These are phyloP conservation scores for Sarcophaga rosellei DNA, from an alignment of 2,888 invertebrate genomes.

Conservation along the genomic window DNA sequence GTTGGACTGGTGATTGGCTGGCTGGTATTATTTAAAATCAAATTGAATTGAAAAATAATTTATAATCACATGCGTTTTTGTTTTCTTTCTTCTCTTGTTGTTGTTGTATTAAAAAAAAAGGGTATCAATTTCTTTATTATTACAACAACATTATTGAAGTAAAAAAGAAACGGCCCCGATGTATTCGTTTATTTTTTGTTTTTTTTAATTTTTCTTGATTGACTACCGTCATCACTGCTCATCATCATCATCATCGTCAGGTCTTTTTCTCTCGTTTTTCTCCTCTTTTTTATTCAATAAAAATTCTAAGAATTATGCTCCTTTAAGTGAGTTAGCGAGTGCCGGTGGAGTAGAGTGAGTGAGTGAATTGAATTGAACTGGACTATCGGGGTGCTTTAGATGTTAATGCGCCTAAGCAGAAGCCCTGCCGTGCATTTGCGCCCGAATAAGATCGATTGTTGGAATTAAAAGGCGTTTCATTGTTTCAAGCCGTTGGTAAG, in stretches of 20 bases:
- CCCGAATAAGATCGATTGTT: conserved; percentile 63
- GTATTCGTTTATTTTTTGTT: neutral
- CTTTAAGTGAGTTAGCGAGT: conserved; percentile 33
- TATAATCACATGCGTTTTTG: no score
- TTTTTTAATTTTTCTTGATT: conserved; percentile 50
- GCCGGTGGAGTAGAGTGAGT: neutral
- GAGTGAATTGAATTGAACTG: conserved; percentile 27
- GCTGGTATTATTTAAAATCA: no score
- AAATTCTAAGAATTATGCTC: conserved; percentile 52
- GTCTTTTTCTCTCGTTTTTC: neutral
- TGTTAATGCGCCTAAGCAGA: conserved; percentile 53
- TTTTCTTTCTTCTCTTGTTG: no score
- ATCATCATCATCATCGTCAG: conserved; percentile 53
- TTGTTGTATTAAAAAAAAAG: no score
- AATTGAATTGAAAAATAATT: no score
- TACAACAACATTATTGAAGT: no score
- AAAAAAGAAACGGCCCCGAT: no score
- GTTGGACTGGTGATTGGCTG: no score
- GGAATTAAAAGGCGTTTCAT: conserved; percentile 60
- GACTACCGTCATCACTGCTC: conserved; percentile 68
- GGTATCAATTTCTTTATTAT: no score
- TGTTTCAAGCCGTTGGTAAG: conserved; percentile 59
- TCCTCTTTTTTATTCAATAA: conserved; percentile 39
- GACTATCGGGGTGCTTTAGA: conserved; percentile 45
- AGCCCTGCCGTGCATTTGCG: conserved; percentile 66